These are phyloP conservation scores for Belgica antarctica DNA, from an alignment of 2,888 invertebrate species.

Conservation along the genomic window DNA sequence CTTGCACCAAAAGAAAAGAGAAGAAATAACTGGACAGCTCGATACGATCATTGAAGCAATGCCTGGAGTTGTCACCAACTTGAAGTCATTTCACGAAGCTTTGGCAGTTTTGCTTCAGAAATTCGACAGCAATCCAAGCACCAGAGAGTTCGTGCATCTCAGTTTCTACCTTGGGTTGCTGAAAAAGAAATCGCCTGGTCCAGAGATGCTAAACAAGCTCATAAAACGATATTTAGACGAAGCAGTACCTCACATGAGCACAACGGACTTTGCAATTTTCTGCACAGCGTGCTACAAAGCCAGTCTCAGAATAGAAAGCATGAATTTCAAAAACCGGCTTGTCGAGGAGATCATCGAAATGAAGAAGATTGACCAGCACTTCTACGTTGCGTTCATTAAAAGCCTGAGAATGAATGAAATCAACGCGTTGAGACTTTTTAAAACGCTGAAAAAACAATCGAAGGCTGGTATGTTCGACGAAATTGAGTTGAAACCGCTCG, in stretches of 20 bases:
- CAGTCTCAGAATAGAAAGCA: not conserved
- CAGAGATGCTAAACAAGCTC: not conserved
- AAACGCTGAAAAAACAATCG: not conserved
- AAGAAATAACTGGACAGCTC: not conserved
- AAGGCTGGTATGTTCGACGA: not conserved
- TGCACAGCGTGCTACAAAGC: constrained; percentile 16
- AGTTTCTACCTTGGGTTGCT: constrained; percentile 2
- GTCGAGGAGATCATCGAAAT: not conserved
- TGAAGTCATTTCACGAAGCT: not conserved
- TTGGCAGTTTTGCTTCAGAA: not conserved
- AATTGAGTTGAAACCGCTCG: not conserved
- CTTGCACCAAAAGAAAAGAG: not conserved
- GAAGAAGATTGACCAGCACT: not conserved
- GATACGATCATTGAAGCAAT: not conserved
- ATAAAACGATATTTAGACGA: too few species aligned
- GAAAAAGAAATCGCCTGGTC: not conserved
- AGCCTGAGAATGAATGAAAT: constrained; percentile 16
- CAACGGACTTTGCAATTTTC: constrained; percentile 31
- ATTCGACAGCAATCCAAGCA: not conserved
- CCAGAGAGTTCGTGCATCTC: not conserved
- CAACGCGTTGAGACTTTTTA: not conserved
- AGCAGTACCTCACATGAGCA: not conserved
- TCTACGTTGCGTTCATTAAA: constrained; percentile 27
- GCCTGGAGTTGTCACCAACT: not conserved
- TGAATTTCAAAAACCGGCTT: not conserved